Base-by-base conservation (phyloP, 1,140 invertebrate genomes). In the Ceratoteleas bidentatus region DNA sequence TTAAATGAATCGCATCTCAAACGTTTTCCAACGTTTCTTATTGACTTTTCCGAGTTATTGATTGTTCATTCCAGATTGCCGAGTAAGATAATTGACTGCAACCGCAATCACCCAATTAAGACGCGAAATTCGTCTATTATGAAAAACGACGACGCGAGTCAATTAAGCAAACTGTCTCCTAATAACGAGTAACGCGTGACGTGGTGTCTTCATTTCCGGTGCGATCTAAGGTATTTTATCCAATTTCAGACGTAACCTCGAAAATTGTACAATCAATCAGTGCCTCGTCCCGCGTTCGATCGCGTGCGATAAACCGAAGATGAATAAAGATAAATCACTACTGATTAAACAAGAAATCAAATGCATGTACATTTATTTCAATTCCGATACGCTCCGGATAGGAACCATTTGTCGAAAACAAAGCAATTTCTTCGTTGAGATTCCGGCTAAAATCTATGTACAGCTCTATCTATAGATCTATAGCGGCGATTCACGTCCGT, bases 191-290 rank as follows among this genome's bases (percentile, higher is more conserved):
- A 7, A 11, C n/a, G 11, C 32, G 49, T 24, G 45, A 70, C 32
- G 49, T 14, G 45, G 64, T 77, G 58, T 58, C 66, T 78, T 65
- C 61, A 72, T 72, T 73, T 73, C 69, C 77, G 38, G 38, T 6
- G 8, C 77, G 57, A 34, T 72, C 50, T 65, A 64, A 73, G 50
- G 57, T 52, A 80, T 57, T 61, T 73, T 52, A 60, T 62, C 54
- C 77, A 73, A 80, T 80, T 73, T 80, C 77, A 68, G 69, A 72
- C 38, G 36, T 66, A 79, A 66, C 62, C 62, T 54, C 57, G 34
- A 64, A 78, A 78, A 78, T 64, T 50, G 38, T 68, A 52, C 58
- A 58, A 64, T 70, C 66, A 64, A 78, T 78, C 66, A 70, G 66
- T 40, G 56, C 16, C 38, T 73, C 47, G 68, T 53, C 40, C 16